Evolutionary conservation across 2,888 invertebrate genomes (phyloP).

Genomic region (Anagyrus pseudococci): DNA sequence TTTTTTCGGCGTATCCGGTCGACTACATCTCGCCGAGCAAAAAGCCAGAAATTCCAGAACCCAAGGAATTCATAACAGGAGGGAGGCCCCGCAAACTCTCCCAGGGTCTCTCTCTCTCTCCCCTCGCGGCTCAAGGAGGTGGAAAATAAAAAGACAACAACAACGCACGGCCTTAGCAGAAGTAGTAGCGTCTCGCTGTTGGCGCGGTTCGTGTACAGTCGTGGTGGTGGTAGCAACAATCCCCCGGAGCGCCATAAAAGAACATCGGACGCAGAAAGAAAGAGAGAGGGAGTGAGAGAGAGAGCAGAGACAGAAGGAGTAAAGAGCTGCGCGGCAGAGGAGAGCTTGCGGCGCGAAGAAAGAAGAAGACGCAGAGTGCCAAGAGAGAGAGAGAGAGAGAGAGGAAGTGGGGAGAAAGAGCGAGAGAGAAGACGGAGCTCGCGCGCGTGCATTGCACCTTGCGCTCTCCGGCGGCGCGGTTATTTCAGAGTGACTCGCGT

Average conservation of each 20-base stretch:
- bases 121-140: too few species aligned
- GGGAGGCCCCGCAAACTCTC: too few species aligned
- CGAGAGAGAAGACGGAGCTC: conserved; percentile 23
- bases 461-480: conserved; percentile 43
- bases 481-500: conserved; percentile 52
- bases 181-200: too few species aligned
- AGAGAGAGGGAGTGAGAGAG: neutral
- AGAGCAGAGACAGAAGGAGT: conserved; percentile 2
- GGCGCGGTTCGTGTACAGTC: too few species aligned
- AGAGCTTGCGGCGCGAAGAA: conserved; percentile 43
- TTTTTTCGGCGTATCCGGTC: too few species aligned
- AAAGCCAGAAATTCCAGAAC: too few species aligned
- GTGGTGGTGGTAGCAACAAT: too few species aligned
- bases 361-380: neutral
- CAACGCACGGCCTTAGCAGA: too few species aligned
- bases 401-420: neutral
- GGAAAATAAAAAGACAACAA: too few species aligned
- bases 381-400: conserved; percentile 13
- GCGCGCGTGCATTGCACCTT: conserved; percentile 53
- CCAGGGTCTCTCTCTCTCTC: too few species aligned
- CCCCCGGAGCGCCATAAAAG: conserved; percentile 15
- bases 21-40: too few species aligned
- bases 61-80: too few species aligned
- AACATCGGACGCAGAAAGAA: neutral
- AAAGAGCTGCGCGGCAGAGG: conserved; percentile 1